Evolutionary conservation across 2,113 vertebrate species (phyloP).

Genomic region (Anhinga rufa): DNA sequence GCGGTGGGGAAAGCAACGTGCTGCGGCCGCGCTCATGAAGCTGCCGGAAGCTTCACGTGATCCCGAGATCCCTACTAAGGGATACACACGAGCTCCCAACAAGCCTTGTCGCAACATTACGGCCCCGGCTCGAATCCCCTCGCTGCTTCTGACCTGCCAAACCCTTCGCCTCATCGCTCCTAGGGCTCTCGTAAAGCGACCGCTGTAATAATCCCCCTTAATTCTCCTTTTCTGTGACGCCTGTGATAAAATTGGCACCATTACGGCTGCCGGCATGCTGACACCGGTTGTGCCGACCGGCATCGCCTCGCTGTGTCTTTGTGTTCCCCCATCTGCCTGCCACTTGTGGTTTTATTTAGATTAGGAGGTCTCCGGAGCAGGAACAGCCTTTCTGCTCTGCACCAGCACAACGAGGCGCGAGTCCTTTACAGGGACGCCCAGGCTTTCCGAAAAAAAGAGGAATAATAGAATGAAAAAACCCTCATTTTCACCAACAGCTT

Average conservation of each 20-base stretch:
- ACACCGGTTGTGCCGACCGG: not conserved
- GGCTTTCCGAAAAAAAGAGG: not conserved
- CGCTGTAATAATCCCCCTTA: not conserved
- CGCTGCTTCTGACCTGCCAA: not conserved
- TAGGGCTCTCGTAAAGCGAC: not conserved
- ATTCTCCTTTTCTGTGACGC: not conserved
- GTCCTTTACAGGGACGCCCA: not conserved
- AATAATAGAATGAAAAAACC: not conserved
- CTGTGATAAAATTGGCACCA: too few relatives aligned
- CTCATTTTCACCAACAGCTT: not conserved
- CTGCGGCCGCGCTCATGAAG: not conserved
- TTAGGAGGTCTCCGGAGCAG: not conserved
- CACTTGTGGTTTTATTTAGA: not conserved
- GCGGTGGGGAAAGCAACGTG: not conserved
- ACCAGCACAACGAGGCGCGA: fast-evolving
- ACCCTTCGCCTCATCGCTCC: not conserved
- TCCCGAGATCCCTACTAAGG: not conserved
- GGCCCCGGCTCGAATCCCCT: not conserved
- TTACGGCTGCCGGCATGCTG: not conserved
- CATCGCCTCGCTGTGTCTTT: not conserved
- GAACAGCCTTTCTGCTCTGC: not conserved
- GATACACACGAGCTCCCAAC: not conserved
- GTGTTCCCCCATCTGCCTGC: not conserved
- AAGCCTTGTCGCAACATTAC: not conserved
- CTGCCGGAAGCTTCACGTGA: not conserved